Evolutionary conservation across 2,888 invertebrate species (phyloP), one percentile per base, ranked within the genome.

Genomic region (Agrochola lychnidis): DNA sequence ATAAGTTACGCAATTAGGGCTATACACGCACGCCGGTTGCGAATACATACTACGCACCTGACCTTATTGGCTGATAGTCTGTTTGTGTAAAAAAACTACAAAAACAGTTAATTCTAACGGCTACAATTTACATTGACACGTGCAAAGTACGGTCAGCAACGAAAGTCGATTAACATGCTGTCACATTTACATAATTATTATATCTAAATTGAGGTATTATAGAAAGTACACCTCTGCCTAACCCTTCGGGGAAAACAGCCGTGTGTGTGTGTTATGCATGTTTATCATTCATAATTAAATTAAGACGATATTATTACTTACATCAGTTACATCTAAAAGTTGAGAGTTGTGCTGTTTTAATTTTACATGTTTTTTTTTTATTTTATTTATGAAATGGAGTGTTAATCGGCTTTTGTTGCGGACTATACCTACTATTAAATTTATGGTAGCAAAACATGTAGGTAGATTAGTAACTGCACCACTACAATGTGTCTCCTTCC

Each of bases 401-500:
- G 45, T 45, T 45, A 12, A 45, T 12, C 10, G 12, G 12, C 10
- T 45, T 48, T 14, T 51, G 19, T 45, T 63, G n/a, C 12, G 76
- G 45, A 64, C 53, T 25, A 51, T 76, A 77, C 22, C 36, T 22
- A 61, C 71, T 25, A 16, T 22, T n/a, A 19, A 36, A 73, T 30
- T 22, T 25, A 74, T 51, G 30, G 9, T 45, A 4, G 16, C 45
- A 56, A 19, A 76, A 42, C 10, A 42, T 53, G 53, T 25, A 25
- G 36, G 53, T 36, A 40, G 25, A 36, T 7, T 45, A 45, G 22
- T 4, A 40, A 53, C 40, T 61, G 61, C 77, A 22, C 36, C 36
- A 40, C 53, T 56, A 64, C 45, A 78, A 67, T 48, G 22, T 56
- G 25, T 66, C 22, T 67, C 16, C 19, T 40, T 76, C 53, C 66